A percentile compares a stretch with the other conserved stretches of the same genome.
Evolutionary conservation across 2,888 invertebrate genomes (phyloP).

Genomic region (Dromius quadrimaculatus): DNA sequence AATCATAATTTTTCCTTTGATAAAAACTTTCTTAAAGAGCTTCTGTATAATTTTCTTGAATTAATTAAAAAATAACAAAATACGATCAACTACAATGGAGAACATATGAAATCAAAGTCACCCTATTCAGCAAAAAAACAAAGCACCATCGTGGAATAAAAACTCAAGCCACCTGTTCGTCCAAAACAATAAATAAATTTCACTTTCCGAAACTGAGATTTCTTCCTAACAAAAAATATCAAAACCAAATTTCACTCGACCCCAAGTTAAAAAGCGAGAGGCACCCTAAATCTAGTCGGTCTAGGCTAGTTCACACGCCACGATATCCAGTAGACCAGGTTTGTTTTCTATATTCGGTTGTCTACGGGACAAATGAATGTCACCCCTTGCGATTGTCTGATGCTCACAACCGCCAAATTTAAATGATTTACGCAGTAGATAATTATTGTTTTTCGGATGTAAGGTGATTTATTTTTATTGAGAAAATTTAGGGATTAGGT

Average conservation of each 20-base stretch:
- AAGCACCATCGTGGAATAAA: constrained; percentile 9
- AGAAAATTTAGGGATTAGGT: neutral
- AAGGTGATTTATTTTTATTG: neutral
- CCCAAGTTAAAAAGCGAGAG: constrained; percentile 35
- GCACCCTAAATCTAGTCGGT: constrained; percentile 47
- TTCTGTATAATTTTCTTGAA: too few species aligned
- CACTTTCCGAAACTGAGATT: constrained; percentile 43
- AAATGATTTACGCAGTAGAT: constrained; percentile 2
- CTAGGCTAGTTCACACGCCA: constrained; percentile 51
- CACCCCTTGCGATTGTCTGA: neutral
- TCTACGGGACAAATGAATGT: constrained; percentile 7
- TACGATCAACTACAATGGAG: neutral
- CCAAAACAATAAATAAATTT: constrained; percentile 51
- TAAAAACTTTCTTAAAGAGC: too few species aligned
- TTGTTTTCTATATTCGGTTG: neutral
- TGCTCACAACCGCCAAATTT: constrained; percentile 7
- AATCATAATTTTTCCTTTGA: too few species aligned
- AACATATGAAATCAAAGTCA: constrained; percentile 23
- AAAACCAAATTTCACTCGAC: constrained; percentile 40
- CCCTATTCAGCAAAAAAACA: constrained; percentile 19
- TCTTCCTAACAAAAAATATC: constrained; percentile 44
- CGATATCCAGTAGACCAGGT: constrained; percentile 41
- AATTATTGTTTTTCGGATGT: constrained; percentile 9
- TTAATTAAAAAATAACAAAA: neutral
- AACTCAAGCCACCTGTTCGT: constrained; percentile 47